Evolutionary conservation across 2,888 invertebrate genomes (phyloP).

Genomic region (Polydrusus tereticollis): DNA sequence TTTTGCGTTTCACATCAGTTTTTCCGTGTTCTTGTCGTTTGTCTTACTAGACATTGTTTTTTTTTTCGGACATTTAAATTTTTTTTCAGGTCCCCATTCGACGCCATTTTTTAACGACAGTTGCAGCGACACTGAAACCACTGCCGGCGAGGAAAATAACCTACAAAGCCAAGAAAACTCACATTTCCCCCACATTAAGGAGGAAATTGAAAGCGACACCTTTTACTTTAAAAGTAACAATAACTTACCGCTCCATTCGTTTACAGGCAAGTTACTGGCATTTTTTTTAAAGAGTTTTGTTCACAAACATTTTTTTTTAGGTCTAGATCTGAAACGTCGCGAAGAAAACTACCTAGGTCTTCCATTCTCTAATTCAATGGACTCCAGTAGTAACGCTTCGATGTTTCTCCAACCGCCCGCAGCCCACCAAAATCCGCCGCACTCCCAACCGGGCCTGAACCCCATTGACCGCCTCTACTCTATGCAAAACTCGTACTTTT

Average conservation of each 20-base stretch:
- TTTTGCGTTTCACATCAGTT: background rate
- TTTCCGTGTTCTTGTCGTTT: too few relatives aligned
- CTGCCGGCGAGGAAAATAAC: constrained; percentile 60
- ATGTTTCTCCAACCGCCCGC: constrained; percentile 62
- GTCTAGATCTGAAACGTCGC: constrained; percentile 58
- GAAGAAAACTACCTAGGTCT: constrained; percentile 62
- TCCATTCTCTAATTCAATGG: constrained; percentile 56
- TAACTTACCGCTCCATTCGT: constrained; percentile 57
- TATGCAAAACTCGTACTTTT: constrained; percentile 76
- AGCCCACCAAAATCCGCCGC: constrained; percentile 66
- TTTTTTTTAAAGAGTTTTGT: background rate
- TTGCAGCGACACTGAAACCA: constrained; percentile 68
- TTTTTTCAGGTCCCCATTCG: constrained; percentile 65
- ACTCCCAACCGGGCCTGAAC: constrained; percentile 67
- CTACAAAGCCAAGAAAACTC: constrained; percentile 58
- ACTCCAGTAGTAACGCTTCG: constrained; percentile 56
- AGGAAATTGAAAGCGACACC: constrained; percentile 66
- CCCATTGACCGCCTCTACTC: constrained; percentile 76
- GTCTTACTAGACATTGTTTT: too few relatives aligned
- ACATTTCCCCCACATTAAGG: constrained; percentile 66
- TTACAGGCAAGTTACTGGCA: constrained; percentile 55
- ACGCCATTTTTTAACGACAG: constrained; percentile 69
- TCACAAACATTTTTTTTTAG: constrained; percentile 46
- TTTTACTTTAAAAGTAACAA: constrained; percentile 57
- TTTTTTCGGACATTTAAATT: too few relatives aligned